Evolutionary conservation across 2,888 invertebrate genomes (phyloP).

Genomic region (Rhingia rostrata): DNA sequence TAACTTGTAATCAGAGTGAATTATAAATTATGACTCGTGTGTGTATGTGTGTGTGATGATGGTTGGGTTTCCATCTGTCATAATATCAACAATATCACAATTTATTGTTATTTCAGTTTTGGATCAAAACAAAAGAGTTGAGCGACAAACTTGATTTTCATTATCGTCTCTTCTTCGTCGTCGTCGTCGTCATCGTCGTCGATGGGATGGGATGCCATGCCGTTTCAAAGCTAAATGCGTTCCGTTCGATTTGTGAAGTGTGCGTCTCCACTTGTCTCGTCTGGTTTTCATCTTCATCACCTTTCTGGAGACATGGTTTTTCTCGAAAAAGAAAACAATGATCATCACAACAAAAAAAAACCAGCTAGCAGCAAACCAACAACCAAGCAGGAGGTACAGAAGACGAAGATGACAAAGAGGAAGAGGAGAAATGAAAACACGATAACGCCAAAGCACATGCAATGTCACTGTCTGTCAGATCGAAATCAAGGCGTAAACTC

Average conservation of each 20-base stretch:
- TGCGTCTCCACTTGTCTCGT: slow-evolving; percentile 54
- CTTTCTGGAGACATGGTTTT: slow-evolving; percentile 41
- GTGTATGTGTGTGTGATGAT: slow-evolving; percentile 17
- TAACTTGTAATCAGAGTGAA: slow-evolving; percentile 73
- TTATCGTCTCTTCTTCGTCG: slow-evolving; percentile 45
- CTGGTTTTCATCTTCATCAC: slow-evolving; percentile 69
- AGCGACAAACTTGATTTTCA: slow-evolving; percentile 71
- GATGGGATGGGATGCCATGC: too few species aligned
- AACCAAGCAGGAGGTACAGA: neutral
- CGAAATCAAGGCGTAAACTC: slow-evolving; percentile 65
- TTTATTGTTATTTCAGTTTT: slow-evolving; percentile 66
- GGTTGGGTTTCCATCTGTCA: slow-evolving; percentile 60
- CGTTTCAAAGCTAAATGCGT: too few species aligned
- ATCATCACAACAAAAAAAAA: slow-evolving; percentile 10
- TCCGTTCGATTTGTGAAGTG: slow-evolving; percentile 16
- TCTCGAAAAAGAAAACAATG: slow-evolving; percentile 33
- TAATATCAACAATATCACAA: slow-evolving; percentile 72
- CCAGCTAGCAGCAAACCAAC: neutral
- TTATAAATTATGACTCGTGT: slow-evolving; percentile 62
- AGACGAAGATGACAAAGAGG: neutral
- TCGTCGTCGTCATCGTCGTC: neutral
- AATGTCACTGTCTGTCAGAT: slow-evolving; percentile 71
- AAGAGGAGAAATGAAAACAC: slow-evolving; percentile 37
- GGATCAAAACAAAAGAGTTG: slow-evolving; percentile 73
- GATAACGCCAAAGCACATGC: slow-evolving; percentile 60